Evolutionary conservation across 2,888 invertebrate species (phyloP).

Genomic region (Penaeus monodon): DNA sequence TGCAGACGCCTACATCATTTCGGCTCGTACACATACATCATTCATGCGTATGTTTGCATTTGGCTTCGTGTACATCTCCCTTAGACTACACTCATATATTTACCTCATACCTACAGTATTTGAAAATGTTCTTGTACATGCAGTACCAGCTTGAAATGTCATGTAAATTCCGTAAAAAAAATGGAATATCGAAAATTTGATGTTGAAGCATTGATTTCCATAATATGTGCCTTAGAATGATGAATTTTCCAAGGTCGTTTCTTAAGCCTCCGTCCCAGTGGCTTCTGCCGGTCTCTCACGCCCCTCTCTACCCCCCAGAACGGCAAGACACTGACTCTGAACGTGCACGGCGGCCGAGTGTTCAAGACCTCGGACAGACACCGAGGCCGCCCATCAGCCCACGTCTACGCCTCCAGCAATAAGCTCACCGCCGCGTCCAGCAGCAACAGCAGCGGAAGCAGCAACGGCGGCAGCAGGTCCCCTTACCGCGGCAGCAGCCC

Average conservation of each 20-base stretch:
- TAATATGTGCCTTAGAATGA: neutral
- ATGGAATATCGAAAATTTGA: too few species aligned
- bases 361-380: conserved; percentile 45
- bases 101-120: too few species aligned
- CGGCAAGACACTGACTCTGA: conserved; percentile 49
- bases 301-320: conserved; percentile 15
- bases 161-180: too few species aligned
- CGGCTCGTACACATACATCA: too few species aligned
- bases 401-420: conserved; percentile 34
- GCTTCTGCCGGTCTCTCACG: neutral
- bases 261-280: too few species aligned
- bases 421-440: neutral
- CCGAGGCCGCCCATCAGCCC: conserved; percentile 36
- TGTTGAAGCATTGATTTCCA: too few species aligned
- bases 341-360: conserved; percentile 51
- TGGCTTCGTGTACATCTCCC: too few species aligned
- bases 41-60: too few species aligned
- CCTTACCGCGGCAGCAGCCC: conserved; percentile 8
- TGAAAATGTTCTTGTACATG: too few species aligned
- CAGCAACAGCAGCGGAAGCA: conserved; percentile 14
- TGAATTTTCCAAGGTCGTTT: neutral
- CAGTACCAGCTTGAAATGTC: too few species aligned
- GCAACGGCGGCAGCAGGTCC: conserved; percentile 12
- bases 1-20: too few species aligned
- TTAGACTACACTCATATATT: too few species aligned